Conservation (phyloP, 2,113 vertebrate genomes). For the Dromiciops gliroides region DNA sequence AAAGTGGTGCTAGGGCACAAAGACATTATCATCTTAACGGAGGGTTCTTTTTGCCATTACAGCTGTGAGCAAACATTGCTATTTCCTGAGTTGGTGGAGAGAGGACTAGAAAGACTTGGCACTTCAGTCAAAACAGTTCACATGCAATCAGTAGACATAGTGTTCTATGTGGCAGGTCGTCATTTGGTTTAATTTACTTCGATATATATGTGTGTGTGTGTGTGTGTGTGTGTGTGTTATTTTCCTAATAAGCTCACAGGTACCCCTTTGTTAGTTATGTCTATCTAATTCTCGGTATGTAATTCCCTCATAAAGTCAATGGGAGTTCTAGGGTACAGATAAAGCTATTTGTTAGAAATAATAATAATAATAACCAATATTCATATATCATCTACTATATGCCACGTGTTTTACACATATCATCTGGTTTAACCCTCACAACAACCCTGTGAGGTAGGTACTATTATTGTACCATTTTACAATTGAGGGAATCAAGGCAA, state of each 20-base stretch:
- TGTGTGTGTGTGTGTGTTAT: conserved; percentile 66
- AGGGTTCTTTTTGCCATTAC: not conserved
- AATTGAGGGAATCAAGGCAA: not conserved
- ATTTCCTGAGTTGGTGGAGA: conserved; percentile 2
- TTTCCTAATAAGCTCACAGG: conserved; percentile 49
- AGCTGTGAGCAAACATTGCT: conserved; percentile 18
- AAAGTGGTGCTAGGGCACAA: not conserved
- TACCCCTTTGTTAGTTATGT: conserved; percentile 45
- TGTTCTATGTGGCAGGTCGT: conserved; percentile 55
- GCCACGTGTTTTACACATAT: not conserved
- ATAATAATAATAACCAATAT: not conserved
- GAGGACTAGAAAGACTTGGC: conserved; percentile 15
- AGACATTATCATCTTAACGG: not conserved
- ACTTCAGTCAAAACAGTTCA: conserved; percentile 44
- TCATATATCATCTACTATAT: not conserved
- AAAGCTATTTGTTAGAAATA: not conserved
- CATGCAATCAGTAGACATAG: conserved; percentile 54
- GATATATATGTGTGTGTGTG: conserved; percentile 55
- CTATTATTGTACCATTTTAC: not conserved
- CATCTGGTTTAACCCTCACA: not conserved
- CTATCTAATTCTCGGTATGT: conserved; percentile 53
- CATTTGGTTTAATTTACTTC: conserved; percentile 74
- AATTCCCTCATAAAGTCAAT: conserved; percentile 66
- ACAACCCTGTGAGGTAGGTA: not conserved
- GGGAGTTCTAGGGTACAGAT: conserved; percentile 2